phyloP scores from a whole-genome alignment of 2,888 invertebrate genomes.

The Plemyria rubiginata region DNA sequence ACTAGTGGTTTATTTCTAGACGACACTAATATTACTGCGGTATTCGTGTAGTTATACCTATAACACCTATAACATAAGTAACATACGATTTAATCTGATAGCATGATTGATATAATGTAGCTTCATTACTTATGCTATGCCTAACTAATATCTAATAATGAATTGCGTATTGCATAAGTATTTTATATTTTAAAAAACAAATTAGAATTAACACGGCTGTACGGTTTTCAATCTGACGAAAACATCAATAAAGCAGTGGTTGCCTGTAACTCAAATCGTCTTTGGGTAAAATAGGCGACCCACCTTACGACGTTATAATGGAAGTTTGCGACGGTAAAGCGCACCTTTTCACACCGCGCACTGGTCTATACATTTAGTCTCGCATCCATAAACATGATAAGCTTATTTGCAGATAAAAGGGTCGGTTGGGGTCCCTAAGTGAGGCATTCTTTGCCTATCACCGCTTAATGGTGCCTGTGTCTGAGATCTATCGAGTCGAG shows the following conservation, averaged over 20 bases:
- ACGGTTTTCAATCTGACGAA: slow-evolving; percentile 27
- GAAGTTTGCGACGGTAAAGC: slow-evolving; percentile 65
- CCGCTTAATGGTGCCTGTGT: slow-evolving; percentile 75
- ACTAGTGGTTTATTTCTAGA: slow-evolving; percentile 14
- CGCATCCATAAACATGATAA: slow-evolving; percentile 79
- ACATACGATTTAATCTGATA: background rate
- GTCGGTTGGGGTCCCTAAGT: slow-evolving; percentile 73
- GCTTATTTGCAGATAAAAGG: slow-evolving; percentile 81
- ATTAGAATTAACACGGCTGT: slow-evolving; percentile 9
- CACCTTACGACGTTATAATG: slow-evolving; percentile 60
- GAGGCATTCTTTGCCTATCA: slow-evolving; percentile 79
- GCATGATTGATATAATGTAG: background rate
- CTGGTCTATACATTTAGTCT: slow-evolving; percentile 67
- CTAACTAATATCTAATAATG: no score
- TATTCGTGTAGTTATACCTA: background rate
- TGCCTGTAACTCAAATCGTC: slow-evolving; percentile 46
- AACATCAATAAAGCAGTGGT: slow-evolving; percentile 24
- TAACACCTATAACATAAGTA: no score
- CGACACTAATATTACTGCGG: background rate
- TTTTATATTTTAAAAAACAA: slow-evolving; percentile 4
- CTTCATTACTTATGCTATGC: background rate
- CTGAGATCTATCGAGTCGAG: slow-evolving; percentile 70
- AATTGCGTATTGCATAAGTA: background rate
- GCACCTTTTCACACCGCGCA: slow-evolving; percentile 62
- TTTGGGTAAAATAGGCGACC: slow-evolving; percentile 50